Evolutionary conservation across 2,888 invertebrate species (phyloP).

Genomic region (Trichogramma evanescens): DNA sequence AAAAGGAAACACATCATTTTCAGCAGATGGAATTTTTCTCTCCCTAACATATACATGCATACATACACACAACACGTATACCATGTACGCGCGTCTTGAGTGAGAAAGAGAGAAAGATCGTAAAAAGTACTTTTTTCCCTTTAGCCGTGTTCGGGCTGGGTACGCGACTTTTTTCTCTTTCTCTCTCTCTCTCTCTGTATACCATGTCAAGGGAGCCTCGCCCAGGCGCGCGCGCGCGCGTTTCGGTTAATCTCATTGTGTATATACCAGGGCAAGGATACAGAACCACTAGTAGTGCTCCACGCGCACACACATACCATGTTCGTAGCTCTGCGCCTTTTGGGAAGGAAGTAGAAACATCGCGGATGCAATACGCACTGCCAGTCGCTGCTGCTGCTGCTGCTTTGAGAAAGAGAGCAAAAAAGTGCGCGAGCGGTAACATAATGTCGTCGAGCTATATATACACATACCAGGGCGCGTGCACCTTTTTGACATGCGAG

Average conservation of each 20-base stretch:
- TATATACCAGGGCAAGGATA: not conserved
- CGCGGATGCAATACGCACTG: not conserved
- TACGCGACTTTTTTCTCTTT: not conserved
- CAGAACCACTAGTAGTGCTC: too few relatives aligned
- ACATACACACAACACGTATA: too few relatives aligned
- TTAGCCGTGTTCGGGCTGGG: constrained; percentile 3
- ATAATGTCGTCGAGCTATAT: too few relatives aligned
- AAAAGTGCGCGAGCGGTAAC: too few relatives aligned
- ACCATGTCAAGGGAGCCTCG: too few relatives aligned
- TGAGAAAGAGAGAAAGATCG: constrained; percentile 6
- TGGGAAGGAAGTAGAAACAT: constrained; percentile 10
- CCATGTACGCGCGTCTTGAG: not conserved
- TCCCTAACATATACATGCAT: too few relatives aligned
- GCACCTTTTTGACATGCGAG: constrained; percentile 11
- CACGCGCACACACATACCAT: too few relatives aligned
- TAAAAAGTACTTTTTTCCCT: constrained; percentile 11
- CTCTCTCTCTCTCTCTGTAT: not conserved
- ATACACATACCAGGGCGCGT: not conserved
- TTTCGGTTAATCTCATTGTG: constrained; percentile 18
- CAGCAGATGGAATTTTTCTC: constrained; percentile 1
- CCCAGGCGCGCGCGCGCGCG: not conserved
- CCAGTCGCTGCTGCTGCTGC: not conserved
- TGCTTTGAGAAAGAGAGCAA: constrained; percentile 1
- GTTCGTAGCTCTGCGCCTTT: too few relatives aligned
- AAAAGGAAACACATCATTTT: not conserved